phyloP scores from a whole-genome alignment of 2,797 vertebrate species.

The Poecilia velifera region DNA sequence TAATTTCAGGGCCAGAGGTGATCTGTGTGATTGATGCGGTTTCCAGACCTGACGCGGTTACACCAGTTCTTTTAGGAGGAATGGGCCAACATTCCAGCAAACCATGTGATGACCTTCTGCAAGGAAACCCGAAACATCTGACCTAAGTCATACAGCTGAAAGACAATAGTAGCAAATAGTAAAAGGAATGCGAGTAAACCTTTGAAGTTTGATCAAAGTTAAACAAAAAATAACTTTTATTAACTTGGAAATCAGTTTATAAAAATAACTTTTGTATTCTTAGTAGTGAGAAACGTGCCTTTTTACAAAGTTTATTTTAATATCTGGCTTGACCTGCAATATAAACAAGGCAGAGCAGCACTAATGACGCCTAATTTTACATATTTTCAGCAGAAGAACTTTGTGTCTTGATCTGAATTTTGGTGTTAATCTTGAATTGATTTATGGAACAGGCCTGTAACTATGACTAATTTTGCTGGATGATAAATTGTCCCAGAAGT shows the following conservation, averaged over 20 bases:
- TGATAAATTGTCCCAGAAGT: too few relatives aligned
- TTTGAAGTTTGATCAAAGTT: background rate
- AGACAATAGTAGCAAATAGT: background rate
- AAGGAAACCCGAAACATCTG: background rate
- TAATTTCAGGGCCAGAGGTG: background rate
- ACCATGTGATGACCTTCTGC: background rate
- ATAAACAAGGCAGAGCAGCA: background rate
- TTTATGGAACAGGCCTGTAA: background rate
- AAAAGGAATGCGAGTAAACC: background rate
- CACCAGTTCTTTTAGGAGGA: background rate
- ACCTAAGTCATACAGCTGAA: background rate
- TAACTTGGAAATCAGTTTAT: background rate
- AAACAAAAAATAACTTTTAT: background rate
- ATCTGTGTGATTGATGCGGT: background rate
- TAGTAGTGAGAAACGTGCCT: background rate
- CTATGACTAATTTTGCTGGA: background rate
- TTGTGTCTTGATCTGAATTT: background rate
- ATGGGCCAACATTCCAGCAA: background rate
- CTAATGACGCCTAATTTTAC: background rate
- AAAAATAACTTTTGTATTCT: background rate
- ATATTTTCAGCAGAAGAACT: background rate
- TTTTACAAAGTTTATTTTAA: background rate
- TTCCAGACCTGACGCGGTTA: background rate
- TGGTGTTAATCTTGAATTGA: background rate
- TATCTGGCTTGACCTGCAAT: background rate